Evolutionary conservation across 2,888 invertebrate species (phyloP).

Genomic region (Hypomecis atomaria): DNA sequence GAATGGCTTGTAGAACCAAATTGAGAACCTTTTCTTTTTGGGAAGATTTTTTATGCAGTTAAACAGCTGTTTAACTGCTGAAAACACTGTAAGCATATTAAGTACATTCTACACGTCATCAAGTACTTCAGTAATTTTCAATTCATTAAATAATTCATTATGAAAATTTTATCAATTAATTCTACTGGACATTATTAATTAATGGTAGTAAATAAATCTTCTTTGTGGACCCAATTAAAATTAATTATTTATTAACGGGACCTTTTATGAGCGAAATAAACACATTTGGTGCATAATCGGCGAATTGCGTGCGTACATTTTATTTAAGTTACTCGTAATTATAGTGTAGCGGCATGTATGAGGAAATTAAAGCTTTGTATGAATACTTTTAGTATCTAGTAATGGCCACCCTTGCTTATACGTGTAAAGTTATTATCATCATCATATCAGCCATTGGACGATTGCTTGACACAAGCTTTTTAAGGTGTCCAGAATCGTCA

Average conservation of each 20-base stretch:
- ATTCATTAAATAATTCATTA: not conserved
- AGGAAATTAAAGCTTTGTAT: conserved; percentile 7
- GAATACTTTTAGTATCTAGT: not conserved
- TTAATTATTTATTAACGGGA: conserved; percentile 15
- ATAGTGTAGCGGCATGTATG: conserved; percentile 2
- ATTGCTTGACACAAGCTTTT: no score
- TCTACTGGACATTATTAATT: not conserved
- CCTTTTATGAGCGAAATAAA: conserved; percentile 12
- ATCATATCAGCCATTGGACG: not conserved
- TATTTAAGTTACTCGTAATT: not conserved
- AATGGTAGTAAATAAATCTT: conserved; percentile 10
- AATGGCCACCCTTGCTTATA: not conserved
- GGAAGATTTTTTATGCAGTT: no score
- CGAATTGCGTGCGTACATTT: conserved; percentile 22
- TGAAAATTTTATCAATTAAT: conserved; percentile 9
- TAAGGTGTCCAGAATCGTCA: no score
- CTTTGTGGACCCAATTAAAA: conserved; percentile 14
- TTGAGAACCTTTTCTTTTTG: no score
- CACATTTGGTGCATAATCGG: conserved; percentile 16
- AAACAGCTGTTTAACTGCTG: no score
- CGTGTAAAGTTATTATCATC: not conserved
- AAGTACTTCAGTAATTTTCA: not conserved
- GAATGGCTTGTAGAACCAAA: no score
- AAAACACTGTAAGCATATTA: no score
- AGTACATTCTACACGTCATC: no score